phyloP scores from a whole-genome alignment of 2,888 invertebrate genomes.

The Oegoconia quadripuncta region DNA sequence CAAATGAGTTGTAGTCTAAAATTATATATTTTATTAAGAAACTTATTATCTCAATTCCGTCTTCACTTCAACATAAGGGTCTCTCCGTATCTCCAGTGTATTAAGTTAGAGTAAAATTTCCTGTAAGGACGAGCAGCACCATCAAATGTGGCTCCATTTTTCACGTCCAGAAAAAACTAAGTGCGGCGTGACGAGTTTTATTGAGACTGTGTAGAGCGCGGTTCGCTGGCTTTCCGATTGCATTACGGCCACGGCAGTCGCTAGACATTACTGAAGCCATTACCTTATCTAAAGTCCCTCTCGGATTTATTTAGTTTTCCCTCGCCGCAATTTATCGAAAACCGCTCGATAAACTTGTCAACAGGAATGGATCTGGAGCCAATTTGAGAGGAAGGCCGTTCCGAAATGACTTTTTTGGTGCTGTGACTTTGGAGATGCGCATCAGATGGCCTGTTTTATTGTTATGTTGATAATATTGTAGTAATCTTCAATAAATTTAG shows the following conservation, averaged over 20 bases:
- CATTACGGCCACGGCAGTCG: conserved; percentile 69
- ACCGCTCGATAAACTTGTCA: conserved; percentile 79
- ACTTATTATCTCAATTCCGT: too few relatives aligned
- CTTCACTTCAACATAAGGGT: too few relatives aligned
- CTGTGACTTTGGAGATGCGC: conserved; percentile 21
- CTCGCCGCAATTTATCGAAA: conserved; percentile 78
- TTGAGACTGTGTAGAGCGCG: conserved; percentile 40
- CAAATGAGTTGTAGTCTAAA: too few relatives aligned
- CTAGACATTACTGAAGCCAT: conserved; percentile 76
- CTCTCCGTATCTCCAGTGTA: too few relatives aligned
- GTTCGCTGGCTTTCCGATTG: conserved; percentile 67
- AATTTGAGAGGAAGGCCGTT: conserved; percentile 67
- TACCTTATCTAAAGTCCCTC: conserved; percentile 79
- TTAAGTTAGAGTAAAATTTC: too few relatives aligned
- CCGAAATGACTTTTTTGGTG: conserved; percentile 55
- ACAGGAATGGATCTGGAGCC: conserved; percentile 75
- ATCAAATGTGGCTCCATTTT: conserved; percentile 7
- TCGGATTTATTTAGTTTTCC: conserved; percentile 79
- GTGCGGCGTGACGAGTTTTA: conserved; percentile 28
- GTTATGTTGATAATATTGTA: background rate
- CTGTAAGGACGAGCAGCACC: background rate
- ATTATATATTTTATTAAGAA: too few relatives aligned
- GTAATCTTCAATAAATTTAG: too few relatives aligned
- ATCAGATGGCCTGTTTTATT: conserved; percentile 5
- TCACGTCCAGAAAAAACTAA: conserved; percentile 21